phyloP scores from a whole-genome alignment of 2,113 vertebrate species.

The Anoura caudifer region DNA sequence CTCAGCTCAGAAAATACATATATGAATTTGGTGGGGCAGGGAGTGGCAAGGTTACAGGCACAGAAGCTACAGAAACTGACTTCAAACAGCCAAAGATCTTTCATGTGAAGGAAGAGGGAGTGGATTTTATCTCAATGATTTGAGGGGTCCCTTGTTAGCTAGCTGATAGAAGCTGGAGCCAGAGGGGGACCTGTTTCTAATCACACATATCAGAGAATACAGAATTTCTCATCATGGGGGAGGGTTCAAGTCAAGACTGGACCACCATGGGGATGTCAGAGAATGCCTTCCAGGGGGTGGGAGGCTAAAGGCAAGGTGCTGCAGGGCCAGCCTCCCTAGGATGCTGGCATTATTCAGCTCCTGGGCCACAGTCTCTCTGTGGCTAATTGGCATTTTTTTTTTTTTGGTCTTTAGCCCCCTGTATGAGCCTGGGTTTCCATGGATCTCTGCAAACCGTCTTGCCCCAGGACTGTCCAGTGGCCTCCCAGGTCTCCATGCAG shows the following conservation, averaged over 20 bases:
- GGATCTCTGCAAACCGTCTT: neutral
- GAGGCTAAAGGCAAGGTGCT: neutral
- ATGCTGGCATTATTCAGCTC: neutral
- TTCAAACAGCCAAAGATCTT: neutral
- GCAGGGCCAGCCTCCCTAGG: neutral
- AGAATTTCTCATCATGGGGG: neutral
- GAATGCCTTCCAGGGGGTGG: neutral
- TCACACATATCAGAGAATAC: neutral
- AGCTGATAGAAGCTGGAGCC: neutral
- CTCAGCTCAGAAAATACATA: neutral
- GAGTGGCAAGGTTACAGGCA: neutral
- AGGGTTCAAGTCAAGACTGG: neutral
- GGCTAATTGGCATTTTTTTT: neutral
- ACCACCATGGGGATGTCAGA: neutral
- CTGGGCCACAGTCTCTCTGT: neutral
- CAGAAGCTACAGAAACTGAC: neutral
- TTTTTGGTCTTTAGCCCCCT: neutral
- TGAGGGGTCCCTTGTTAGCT: neutral
- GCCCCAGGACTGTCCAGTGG: neutral
- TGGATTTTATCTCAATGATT: neutral
- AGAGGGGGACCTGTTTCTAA: neutral
- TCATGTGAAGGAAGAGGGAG: neutral
- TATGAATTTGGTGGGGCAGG: neutral
- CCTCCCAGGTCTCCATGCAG: neutral
- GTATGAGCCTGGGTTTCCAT: neutral